Evolutionary conservation across 2,888 invertebrate species (phyloP).

Genomic region (Lagria hirta): DNA sequence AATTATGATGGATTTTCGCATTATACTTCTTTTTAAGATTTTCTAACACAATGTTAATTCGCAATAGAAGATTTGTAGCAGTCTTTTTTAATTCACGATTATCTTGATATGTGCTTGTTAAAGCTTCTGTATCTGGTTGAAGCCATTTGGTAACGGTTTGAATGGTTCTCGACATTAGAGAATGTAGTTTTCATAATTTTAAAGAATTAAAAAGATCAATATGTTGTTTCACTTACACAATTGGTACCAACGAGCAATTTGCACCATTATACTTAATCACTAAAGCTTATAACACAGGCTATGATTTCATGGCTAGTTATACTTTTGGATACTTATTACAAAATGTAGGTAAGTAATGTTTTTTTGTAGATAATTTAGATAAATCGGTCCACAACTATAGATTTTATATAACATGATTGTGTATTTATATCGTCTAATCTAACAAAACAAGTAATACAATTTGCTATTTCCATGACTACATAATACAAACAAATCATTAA

Average conservation of each 20-base stretch:
- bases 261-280: slow-evolving; percentile 1
- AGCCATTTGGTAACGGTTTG: slow-evolving; percentile 58
- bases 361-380: neutral
- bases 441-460: slow-evolving; percentile 5
- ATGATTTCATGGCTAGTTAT: slow-evolving; percentile 1
- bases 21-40: slow-evolving; percentile 35
- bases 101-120: slow-evolving; percentile 56
- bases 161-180: slow-evolving; percentile 49
- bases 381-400: slow-evolving; percentile 1
- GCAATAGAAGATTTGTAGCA: slow-evolving; percentile 47
- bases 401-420: slow-evolving; percentile 1
- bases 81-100: slow-evolving; percentile 58
- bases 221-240: slow-evolving; percentile 13
- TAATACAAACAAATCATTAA: slow-evolving; percentile 16
- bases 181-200: slow-evolving; percentile 4
- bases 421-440: slow-evolving; percentile 3
- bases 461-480: slow-evolving; percentile 14
- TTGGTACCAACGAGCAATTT: slow-evolving; percentile 4
- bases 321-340: slow-evolving; percentile 2
- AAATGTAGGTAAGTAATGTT: neutral
- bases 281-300: too few relatives aligned
- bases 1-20: slow-evolving; percentile 31
- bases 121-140: slow-evolving; percentile 58
- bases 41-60: slow-evolving; percentile 55
- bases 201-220: slow-evolving; percentile 8